Base-by-base conservation (phyloP, 2,797 vertebrate genomes). In the Etheostoma perlongum region DNA sequence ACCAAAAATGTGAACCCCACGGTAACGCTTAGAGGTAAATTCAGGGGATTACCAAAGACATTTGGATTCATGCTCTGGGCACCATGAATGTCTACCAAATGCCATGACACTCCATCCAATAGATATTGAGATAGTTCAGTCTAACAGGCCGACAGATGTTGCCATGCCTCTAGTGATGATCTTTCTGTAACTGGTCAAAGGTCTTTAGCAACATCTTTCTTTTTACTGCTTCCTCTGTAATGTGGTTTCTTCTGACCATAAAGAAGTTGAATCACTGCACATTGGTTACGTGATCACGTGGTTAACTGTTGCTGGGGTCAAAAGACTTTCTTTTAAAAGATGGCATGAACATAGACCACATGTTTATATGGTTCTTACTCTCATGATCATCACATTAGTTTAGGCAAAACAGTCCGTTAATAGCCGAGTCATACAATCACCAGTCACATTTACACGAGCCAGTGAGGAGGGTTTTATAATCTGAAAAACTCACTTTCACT, bases 201-300 rank as follows among this genome's bases (percentile, higher is more conserved):
- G 72, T 76, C 61, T 33, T 47, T 58, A 23, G 40, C 44, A 46
- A 67, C 5, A 21, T 11, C 0, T 27, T 33, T 25, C 2, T 14
- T 52, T 63, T 73, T 51, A 71, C 13, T 71, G 59, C 51, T 33
- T 53, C 7, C 2, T 19, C 6, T 44, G 51, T 71, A 67, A 66
- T 13, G 0, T 4, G 15, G 5, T 21, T 3, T 33, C 5, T 21
- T n/a, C 21, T 53, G 21, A 36, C 27, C 44, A 48, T 57, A 21
- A 70, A 59, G 27, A 5, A 55, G 25, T 27, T 74, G 6, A 52
- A 44, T n/a, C 58, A 52, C 61, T 62, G 7, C 10, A 33, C 8
- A 48, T 7, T 3, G 49, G 16, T 42, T 21, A 49, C 33, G 8
- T 54, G 40, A 54, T 19, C 18, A 30, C 30, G 30, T 52, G n/a